phyloP scores from a whole-genome alignment of 2,888 invertebrate species.

The Synanthedon formicaeformis region DNA sequence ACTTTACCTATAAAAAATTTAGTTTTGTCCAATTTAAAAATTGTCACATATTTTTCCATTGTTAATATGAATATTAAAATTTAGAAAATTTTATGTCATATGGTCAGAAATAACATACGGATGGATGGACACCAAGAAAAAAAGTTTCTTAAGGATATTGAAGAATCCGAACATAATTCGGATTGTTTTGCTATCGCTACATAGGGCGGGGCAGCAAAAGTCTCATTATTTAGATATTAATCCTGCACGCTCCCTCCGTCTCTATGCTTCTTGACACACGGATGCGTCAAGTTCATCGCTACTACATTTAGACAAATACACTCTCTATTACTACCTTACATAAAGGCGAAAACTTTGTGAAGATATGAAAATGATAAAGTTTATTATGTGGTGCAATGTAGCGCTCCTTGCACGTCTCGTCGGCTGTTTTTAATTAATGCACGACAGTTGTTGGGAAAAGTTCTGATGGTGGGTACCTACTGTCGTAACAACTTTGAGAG shows the following conservation, averaged over 20 bases:
- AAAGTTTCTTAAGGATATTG: too few species aligned
- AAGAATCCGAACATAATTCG: background rate
- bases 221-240: slow-evolving; percentile 70
- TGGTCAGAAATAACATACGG: too few species aligned
- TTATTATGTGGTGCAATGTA: background rate
- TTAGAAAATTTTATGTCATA: too few species aligned
- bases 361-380: background rate
- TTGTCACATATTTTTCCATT: too few species aligned
- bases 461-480: background rate
- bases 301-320: background rate
- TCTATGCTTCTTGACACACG: background rate
- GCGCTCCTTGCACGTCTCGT: slow-evolving; percentile 8
- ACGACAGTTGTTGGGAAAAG: slow-evolving; percentile 24
- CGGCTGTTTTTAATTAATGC: slow-evolving; percentile 36
- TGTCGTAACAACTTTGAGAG: background rate
- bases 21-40: too few species aligned
- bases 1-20: too few species aligned
- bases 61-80: too few species aligned
- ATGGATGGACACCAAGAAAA: too few species aligned
- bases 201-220: slow-evolving; percentile 31
- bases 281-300: background rate
- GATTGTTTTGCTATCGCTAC: slow-evolving; percentile 31
- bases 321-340: background rate
- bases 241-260: slow-evolving; percentile 38
- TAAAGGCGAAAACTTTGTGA: background rate